Percentiles rank a stretch among this genome's conserved stretches.
Evolutionary conservation across 2,888 invertebrate species (phyloP).

Genomic region (Drepanosiphum platanoidis): DNA sequence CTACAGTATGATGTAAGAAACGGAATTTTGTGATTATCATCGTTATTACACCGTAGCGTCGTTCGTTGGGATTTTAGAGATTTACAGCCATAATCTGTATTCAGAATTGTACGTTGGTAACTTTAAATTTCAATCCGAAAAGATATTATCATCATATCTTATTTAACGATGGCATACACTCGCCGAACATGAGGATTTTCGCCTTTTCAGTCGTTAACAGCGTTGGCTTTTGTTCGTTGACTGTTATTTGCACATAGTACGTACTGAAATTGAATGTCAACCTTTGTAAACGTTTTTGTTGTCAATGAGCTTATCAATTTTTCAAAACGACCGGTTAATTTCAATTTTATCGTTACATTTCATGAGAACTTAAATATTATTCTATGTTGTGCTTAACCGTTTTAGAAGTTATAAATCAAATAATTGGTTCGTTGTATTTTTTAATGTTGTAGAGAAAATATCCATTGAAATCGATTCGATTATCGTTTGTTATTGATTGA

Average conservation of each 20-base stretch:
- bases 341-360: too few relatives aligned
- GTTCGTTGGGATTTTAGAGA: not conserved
- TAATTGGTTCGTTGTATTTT: too few relatives aligned
- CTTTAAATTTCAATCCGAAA: not conserved
- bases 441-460: too few relatives aligned
- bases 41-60: not conserved
- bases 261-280: too few relatives aligned
- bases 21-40: conserved; percentile 1
- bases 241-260: not conserved
- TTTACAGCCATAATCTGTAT: not conserved
- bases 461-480: not conserved
- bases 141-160: too few relatives aligned
- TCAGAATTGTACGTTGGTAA: conserved; percentile 2
- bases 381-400: too few relatives aligned
- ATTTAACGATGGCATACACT: not conserved
- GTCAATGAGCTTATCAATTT: too few relatives aligned
- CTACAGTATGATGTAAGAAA: conserved; percentile 13
- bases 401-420: too few relatives aligned
- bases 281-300: too few relatives aligned
- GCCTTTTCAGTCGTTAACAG: not conserved
- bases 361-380: too few relatives aligned
- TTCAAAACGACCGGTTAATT: too few relatives aligned
- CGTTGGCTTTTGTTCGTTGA: too few relatives aligned
- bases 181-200: not conserved
- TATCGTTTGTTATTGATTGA: not conserved